Percentiles rank a stretch among this genome's conserved stretches.
These are phyloP conservation scores for Megamerina dolium DNA, from an alignment of 2,888 invertebrate species.

Conservation along the genomic window DNA sequence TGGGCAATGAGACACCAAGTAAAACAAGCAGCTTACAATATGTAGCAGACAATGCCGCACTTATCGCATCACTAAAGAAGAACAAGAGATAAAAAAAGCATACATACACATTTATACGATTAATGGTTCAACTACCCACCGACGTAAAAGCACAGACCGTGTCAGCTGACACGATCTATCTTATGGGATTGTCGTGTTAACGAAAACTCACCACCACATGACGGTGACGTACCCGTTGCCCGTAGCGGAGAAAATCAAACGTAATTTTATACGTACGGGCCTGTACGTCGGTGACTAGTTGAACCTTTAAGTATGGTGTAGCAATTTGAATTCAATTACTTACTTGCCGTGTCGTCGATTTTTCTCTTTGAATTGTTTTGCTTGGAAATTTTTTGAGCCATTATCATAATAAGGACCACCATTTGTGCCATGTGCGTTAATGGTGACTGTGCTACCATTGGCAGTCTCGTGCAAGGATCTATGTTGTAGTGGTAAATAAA, in stretches of 20 bases:
- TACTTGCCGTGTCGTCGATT: slow-evolving; percentile 52
- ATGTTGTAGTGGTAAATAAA: slow-evolving; percentile 1
- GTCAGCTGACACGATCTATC: too few relatives aligned
- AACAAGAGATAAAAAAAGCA: slow-evolving; percentile 7
- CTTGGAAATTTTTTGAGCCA: slow-evolving; percentile 37
- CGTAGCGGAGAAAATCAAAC: too few relatives aligned
- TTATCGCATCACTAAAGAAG: slow-evolving; percentile 58
- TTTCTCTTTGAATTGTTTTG: slow-evolving; percentile 42
- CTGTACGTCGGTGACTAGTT: too few relatives aligned
- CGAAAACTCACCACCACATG: too few relatives aligned
- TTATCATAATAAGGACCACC: slow-evolving; percentile 30
- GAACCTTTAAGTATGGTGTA: too few relatives aligned
- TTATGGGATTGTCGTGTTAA: neutral
- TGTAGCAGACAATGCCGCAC: slow-evolving; percentile 69
- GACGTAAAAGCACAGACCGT: too few relatives aligned
- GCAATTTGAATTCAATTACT: too few relatives aligned
- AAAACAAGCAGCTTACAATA: slow-evolving; percentile 82
- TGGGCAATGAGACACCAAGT: slow-evolving; percentile 76
- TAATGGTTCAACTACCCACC: too few relatives aligned
- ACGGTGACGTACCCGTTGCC: too few relatives aligned
- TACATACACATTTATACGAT: neutral
- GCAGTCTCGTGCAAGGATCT: slow-evolving; percentile 34
- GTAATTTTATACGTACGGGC: too few relatives aligned
- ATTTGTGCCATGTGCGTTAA: slow-evolving; percentile 28
- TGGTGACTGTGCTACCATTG: slow-evolving; percentile 38